Conservation (phyloP, 2,113 vertebrate species). For the Cettia cetti region DNA sequence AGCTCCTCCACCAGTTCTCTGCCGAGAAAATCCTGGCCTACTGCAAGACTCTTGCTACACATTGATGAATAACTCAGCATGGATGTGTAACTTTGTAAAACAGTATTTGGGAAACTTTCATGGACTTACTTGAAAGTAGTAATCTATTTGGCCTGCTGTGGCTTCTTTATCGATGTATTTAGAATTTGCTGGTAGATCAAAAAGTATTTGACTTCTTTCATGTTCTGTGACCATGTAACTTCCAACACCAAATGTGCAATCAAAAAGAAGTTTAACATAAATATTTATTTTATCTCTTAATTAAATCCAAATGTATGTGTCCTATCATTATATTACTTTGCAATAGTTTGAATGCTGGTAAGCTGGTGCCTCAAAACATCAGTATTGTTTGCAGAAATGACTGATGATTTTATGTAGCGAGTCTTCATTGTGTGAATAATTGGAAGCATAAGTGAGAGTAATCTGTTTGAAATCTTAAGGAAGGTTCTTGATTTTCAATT, state of each 20-base stretch:
- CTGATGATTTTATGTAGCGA: conserved; percentile 40
- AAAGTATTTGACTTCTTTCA: conserved; percentile 80
- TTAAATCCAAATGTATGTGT: conserved; percentile 63
- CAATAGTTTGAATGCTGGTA: conserved; percentile 71
- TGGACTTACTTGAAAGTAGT: conserved; percentile 62
- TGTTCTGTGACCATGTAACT: conserved; percentile 87
- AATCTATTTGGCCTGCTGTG: conserved; percentile 60
- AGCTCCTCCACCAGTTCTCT: conserved; percentile 65
- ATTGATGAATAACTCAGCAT: conserved; percentile 73
- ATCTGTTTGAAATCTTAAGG: conserved; percentile 54
- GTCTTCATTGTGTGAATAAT: conserved; percentile 42
- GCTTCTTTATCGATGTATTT: conserved; percentile 77
- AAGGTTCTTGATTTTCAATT: conserved; percentile 52
- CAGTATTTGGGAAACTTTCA: conserved; percentile 62
- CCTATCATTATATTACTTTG: conserved; percentile 71
- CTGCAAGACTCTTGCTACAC: conserved; percentile 66
- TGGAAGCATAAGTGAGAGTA: conserved; percentile 25
- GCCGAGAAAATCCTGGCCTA: conserved; percentile 56
- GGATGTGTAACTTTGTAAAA: conserved; percentile 73
- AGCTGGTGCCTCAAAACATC: conserved; percentile 76
- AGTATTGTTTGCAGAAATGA: conserved; percentile 58
- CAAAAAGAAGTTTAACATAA: conserved; percentile 67
- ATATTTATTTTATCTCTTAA: conserved; percentile 76
- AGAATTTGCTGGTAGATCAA: conserved; percentile 80
- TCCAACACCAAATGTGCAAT: conserved; percentile 85